Evolutionary conservation across 2,888 invertebrate genomes (phyloP), one percentile per base, ranked within the genome.

Genomic region (Cheilosia urbana): DNA sequence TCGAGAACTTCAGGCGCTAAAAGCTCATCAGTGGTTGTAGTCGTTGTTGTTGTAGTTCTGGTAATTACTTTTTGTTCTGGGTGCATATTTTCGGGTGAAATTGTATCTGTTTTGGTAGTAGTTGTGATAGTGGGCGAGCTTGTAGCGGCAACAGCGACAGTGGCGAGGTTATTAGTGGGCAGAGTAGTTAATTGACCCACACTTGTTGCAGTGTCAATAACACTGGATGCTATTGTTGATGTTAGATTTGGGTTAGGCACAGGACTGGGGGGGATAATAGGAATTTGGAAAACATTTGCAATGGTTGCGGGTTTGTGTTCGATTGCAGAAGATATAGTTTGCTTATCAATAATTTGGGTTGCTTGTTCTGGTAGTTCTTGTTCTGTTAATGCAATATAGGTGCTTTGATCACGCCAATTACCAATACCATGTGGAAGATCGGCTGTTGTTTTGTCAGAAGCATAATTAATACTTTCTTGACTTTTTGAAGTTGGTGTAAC

Each of bases 381-480:
- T 77, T 93, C 93, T 91, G 95, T 95, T 89, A 93, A 90, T 89
- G 95, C 93, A 89, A 96, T 93, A 90, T 96, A 96, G 63, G 96
- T 96, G 90, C 96, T 96, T 90, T 96, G 94, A 90, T 96, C 96
- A 91, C 94, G 95, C 96, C 96, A 96, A 90, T 96, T 95, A 91
- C 96, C 96, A 88, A 96, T 94, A 72, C 96, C 96, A 84, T 96
- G 96, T 6, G 96, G 96, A 87, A 96, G 93, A 92, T 96, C 95
- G 90, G 96, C 95, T 62, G 95, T 94, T 89, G 95, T 93, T 89
- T 94, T 95, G 89, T 95, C 94, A 15, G 95, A 95, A 45, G 93
- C 92, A 60, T 93, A 94, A 84, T 89, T 90, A 49, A 89, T 88
- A 78, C 89, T 89, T 47, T 88, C 87, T 42, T 88, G 89, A 19